Evolutionary conservation across 2,888 invertebrate species (phyloP), one percentile per base, ranked within the genome.

Genomic region (Mesorhabditis sp.): DNA sequence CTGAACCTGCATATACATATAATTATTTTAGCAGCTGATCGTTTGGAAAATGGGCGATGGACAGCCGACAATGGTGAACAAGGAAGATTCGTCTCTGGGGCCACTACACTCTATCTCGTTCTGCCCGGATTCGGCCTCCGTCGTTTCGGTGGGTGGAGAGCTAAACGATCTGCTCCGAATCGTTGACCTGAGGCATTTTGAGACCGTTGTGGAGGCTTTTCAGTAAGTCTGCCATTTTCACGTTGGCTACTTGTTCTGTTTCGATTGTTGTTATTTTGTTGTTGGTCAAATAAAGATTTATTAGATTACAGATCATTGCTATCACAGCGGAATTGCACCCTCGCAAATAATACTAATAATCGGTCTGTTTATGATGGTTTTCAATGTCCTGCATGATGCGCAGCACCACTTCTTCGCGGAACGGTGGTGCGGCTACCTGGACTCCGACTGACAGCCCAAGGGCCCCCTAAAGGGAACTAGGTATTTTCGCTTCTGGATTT

Each of bases 401-500:
- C 6, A 82, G 72, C 4, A 74, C 78, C 10, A 69, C 67, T 68
- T 82, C 82, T 65, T 82, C 82, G 44, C 75, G 67, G 74, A 72
- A 82, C 13, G 82, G 82, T n/a, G 78, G 78, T 41, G 76, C 78
- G 4, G 75, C 82, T 5, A 82, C 74, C 68, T 82, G 82, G n/a
- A 82, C 79, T 63, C 81, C 81, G 28, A 82, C 70, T 4, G 82
- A 80, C 61, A 81, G 73, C 15, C 82, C 82, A 13, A 79, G 64
- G 4, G 77, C 72, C 43, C 75, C 80, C 74, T 76, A 65, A 7
- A 76, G 70, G 10, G 6, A 4, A 41, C 13, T 13, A 43, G 10
- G 42, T 43, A n/a, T 28, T 28, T 28, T 28, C 28, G 28, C 28
- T 2, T 2, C 50, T 50, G 50, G 10, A 7, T 10, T 13, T 50